These are phyloP conservation scores for Girardia tigrina DNA, from an alignment of 2,888 invertebrate species.

Conservation along the genomic window DNA sequence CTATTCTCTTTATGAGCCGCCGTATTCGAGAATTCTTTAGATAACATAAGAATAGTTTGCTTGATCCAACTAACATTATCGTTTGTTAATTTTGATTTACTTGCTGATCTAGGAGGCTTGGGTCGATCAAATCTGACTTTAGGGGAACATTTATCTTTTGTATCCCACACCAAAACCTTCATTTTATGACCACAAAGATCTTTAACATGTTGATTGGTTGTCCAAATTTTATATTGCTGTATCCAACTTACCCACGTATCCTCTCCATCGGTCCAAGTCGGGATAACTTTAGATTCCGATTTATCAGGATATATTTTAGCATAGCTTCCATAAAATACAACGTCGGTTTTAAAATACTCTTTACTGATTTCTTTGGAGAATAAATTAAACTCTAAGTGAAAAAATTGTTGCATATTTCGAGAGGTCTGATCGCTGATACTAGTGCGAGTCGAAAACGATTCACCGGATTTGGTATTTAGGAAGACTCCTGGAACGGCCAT, in stretches of 20 bases:
- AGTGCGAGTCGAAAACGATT: background rate
- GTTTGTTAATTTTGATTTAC: background rate
- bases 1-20: background rate
- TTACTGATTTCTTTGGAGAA: slow-evolving; percentile 34
- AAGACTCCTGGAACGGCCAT: background rate
- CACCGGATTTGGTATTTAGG: background rate
- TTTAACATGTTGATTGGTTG: slow-evolving; percentile 44
- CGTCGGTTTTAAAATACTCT: slow-evolving; percentile 44
- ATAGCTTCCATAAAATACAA: slow-evolving; percentile 46
- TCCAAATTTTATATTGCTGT: slow-evolving; percentile 45
- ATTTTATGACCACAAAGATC: slow-evolving; percentile 45
- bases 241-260: slow-evolving; percentile 42
- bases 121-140: slow-evolving; percentile 47
- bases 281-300: slow-evolving; percentile 44
- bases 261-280: slow-evolving; percentile 48
- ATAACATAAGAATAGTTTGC: background rate
- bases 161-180: slow-evolving; percentile 47
- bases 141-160: slow-evolving; percentile 46
- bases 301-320: slow-evolving; percentile 47
- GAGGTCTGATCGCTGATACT: background rate
- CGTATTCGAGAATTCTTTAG: background rate
- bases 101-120: background rate
- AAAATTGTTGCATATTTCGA: background rate
- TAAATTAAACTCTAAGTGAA: background rate
- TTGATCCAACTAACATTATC: background rate